Percentiles rank a stretch among this genome's conserved stretches.
phyloP scores from a whole-genome alignment of 2,888 invertebrate species.

The Andrena marginata region DNA sequence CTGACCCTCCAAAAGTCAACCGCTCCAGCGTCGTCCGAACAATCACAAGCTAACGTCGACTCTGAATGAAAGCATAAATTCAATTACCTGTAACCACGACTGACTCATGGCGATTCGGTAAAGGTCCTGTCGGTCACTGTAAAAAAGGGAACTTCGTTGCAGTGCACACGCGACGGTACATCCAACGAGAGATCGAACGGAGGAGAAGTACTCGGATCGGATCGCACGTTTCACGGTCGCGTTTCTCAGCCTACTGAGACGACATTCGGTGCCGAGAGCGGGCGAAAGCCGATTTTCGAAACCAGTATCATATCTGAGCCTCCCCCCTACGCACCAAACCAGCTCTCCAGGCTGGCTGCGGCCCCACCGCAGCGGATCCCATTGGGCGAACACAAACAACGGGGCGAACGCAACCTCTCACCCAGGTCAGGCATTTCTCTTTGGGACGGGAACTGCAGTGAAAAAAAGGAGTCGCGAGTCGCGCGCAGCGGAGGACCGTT shows the following conservation, averaged over 20 bases:
- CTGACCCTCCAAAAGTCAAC: too few species aligned
- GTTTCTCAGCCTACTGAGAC: slow-evolving; percentile 58
- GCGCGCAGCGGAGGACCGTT: too few species aligned
- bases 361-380: slow-evolving; percentile 28
- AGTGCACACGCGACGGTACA: background rate
- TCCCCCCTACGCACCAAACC: slow-evolving; percentile 38
- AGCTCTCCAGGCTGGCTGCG: slow-evolving; percentile 24
- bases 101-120: slow-evolving; percentile 15
- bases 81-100: slow-evolving; percentile 33
- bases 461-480: too few species aligned
- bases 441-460: too few species aligned
- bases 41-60: too few species aligned
- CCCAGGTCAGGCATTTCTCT: too few species aligned
- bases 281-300: slow-evolving; percentile 71
- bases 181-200: background rate
- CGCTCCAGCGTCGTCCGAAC: too few species aligned
- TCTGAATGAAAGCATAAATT: background rate
- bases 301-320: slow-evolving; percentile 50
- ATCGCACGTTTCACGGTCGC: slow-evolving; percentile 56
- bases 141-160: background rate
- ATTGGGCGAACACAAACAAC: slow-evolving; percentile 50
- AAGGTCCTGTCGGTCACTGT: background rate
- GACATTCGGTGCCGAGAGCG: slow-evolving; percentile 46
- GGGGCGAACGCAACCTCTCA: background rate
- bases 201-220: slow-evolving; percentile 24